Conservation (phyloP, 2,888 invertebrate species). For the Euplexia lucipara region DNA sequence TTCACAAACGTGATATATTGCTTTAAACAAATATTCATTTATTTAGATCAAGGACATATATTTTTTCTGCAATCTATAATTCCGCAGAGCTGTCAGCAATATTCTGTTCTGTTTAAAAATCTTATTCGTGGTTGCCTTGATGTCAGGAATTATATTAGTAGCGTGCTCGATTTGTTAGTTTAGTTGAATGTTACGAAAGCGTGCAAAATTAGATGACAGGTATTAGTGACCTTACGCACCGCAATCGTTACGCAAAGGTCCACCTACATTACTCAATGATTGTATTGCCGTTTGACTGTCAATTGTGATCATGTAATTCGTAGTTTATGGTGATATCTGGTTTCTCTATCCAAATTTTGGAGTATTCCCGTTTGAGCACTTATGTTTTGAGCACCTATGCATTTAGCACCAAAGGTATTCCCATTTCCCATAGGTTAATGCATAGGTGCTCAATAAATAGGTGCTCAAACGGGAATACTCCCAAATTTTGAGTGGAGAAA, state of each 20-base stretch:
- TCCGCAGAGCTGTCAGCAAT: conserved; percentile 52
- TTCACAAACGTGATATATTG: conserved; percentile 57
- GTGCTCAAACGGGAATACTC: too few species aligned
- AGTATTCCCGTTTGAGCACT: too few species aligned
- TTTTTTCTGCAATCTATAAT: conserved; percentile 62
- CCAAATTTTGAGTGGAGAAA: conserved; percentile 27
- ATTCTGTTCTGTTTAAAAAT: conserved; percentile 55
- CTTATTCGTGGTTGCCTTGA: conserved; percentile 65
- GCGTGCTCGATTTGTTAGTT: conserved; percentile 73
- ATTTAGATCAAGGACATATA: conserved; percentile 64
- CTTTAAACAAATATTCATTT: conserved; percentile 52
- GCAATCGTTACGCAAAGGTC: conserved; percentile 78
- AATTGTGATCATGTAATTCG: conserved; percentile 55
- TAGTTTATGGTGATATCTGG: conserved; percentile 37
- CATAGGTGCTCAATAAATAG: too few species aligned
- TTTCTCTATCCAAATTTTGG: conserved; percentile 30
- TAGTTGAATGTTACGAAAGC: conserved; percentile 83
- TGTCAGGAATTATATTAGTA: conserved; percentile 65
- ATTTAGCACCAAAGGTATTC: too few species aligned
- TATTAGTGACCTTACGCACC: conserved; percentile 87
- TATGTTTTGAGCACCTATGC: too few species aligned
- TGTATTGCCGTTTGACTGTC: conserved; percentile 50
- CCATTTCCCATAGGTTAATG: too few species aligned
- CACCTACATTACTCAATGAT: conserved; percentile 59
- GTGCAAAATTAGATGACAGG: conserved; percentile 87